A percentile compares a stretch with the other conserved stretches of the same genome.
Conservation (phyloP, 2,888 invertebrate genomes). For the Tinea pellionella region DNA sequence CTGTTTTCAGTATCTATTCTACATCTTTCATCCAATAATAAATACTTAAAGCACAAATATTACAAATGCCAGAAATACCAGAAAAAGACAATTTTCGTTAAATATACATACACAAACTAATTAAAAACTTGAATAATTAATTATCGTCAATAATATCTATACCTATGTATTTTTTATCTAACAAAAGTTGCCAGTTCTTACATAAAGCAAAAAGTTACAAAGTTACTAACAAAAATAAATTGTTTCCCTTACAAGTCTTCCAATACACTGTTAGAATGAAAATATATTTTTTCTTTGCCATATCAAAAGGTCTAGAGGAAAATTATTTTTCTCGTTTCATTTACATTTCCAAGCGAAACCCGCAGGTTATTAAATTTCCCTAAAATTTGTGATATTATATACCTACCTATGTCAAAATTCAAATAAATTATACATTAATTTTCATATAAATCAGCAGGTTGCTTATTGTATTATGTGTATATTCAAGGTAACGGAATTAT, state of each 20-base stretch:
- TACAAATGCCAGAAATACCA: too few relatives aligned
- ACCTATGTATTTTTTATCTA: too few relatives aligned
- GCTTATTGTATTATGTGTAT: background rate
- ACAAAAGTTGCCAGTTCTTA: too few relatives aligned
- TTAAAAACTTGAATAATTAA: too few relatives aligned
- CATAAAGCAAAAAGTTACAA: background rate
- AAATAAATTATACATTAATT: background rate
- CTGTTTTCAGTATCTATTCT: too few relatives aligned
- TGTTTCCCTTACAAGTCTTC: background rate
- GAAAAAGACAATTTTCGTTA: too few relatives aligned
- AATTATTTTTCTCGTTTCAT: background rate
- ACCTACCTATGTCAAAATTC: background rate
- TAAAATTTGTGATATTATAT: background rate
- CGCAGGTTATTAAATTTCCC: background rate
- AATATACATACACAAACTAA: too few relatives aligned
- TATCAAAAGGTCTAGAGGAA: background rate
- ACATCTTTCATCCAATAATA: too few relatives aligned
- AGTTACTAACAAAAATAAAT: background rate
- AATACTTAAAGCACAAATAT: too few relatives aligned
- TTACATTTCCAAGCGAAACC: background rate
- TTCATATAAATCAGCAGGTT: background rate
- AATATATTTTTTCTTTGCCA: background rate
- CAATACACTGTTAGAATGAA: background rate
- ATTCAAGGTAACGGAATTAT: too few relatives aligned
- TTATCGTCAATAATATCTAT: too few relatives aligned